A percentile compares a stretch with the other conserved stretches of the same genome.
Evolutionary conservation across 1,140 invertebrate genomes (phyloP).

Genomic region (Cepaea nemoralis): DNA sequence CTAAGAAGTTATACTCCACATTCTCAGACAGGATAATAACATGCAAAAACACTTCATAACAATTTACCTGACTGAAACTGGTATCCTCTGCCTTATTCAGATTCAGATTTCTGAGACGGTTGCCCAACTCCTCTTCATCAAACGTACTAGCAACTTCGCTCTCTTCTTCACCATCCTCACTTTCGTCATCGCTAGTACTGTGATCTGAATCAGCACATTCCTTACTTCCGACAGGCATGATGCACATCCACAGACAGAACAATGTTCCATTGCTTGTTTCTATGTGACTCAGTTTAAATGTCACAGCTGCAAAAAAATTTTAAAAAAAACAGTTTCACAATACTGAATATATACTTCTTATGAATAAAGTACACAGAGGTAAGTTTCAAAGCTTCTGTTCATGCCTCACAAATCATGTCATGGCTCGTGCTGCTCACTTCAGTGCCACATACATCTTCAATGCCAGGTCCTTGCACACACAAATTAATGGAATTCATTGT

Average conservation of each 20-base stretch:
- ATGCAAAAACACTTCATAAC: too few species aligned
- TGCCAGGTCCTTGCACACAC: too few species aligned
- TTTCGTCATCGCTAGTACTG: neutral
- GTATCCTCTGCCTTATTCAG: neutral
- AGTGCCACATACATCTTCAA: too few species aligned
- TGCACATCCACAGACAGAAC: constrained; percentile 27
- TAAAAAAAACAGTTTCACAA: too few species aligned
- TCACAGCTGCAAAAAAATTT: constrained; percentile 9
- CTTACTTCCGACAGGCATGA: neutral
- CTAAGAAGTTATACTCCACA: too few species aligned
- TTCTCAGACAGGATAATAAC: too few species aligned
- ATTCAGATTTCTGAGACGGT: neutral
- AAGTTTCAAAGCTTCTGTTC: too few species aligned
- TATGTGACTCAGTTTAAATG: constrained; percentile 3
- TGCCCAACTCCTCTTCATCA: constrained; percentile 9
- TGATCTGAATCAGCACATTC: neutral
- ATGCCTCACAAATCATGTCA: too few species aligned
- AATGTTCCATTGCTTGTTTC: neutral
- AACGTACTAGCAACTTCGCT: neutral
- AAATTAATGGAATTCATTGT: too few species aligned
- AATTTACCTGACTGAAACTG: constrained; percentile 12
- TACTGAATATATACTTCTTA: too few species aligned
- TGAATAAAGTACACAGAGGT: too few species aligned
- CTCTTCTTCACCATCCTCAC: constrained; percentile 1
- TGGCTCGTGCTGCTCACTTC: too few species aligned